These are phyloP conservation scores for Mus spretus DNA, from an alignment of 2,797 vertebrate genomes.

Conservation along the genomic window DNA sequence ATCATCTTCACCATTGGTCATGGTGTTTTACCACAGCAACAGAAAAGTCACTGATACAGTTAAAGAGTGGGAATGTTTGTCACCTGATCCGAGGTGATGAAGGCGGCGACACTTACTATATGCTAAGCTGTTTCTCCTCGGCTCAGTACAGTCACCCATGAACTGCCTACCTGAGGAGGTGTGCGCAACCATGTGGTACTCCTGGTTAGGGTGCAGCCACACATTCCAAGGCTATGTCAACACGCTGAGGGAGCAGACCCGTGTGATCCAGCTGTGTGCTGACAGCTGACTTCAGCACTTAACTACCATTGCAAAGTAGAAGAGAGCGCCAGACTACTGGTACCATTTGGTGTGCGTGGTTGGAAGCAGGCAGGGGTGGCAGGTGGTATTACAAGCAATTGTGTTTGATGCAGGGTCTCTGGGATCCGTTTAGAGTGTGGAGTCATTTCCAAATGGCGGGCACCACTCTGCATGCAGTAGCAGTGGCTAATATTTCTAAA, in stretches of 20 bases:
- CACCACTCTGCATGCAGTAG: slow-evolving; percentile 83
- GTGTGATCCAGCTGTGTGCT: slow-evolving; percentile 51
- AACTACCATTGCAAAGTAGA: slow-evolving; percentile 76
- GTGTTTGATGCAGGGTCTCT: slow-evolving; percentile 81
- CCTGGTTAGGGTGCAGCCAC: slow-evolving; percentile 49
- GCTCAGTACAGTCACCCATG: slow-evolving; percentile 30
- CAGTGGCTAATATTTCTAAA: slow-evolving; percentile 90
- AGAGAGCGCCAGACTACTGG: slow-evolving; percentile 82
- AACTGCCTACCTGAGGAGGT: neutral
- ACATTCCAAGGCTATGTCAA: slow-evolving; percentile 72
- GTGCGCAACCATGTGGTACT: slow-evolving; percentile 65
- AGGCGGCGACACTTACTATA: neutral
- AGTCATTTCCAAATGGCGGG: slow-evolving; percentile 87
- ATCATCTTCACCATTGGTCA: neutral
- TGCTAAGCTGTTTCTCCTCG: slow-evolving; percentile 29
- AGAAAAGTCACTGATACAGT: neutral
- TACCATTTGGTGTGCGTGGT: slow-evolving; percentile 81
- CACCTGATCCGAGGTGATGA: neutral
- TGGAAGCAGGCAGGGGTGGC: slow-evolving; percentile 83
- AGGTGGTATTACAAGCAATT: slow-evolving; percentile 85
- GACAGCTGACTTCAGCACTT: slow-evolving; percentile 75
- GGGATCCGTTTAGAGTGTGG: slow-evolving; percentile 81
- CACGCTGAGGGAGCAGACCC: slow-evolving; percentile 62
- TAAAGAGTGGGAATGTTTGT: neutral
- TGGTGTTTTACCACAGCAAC: neutral